Conservation (phyloP, 2,888 invertebrate species). For the Synergus gifuensis region DNA sequence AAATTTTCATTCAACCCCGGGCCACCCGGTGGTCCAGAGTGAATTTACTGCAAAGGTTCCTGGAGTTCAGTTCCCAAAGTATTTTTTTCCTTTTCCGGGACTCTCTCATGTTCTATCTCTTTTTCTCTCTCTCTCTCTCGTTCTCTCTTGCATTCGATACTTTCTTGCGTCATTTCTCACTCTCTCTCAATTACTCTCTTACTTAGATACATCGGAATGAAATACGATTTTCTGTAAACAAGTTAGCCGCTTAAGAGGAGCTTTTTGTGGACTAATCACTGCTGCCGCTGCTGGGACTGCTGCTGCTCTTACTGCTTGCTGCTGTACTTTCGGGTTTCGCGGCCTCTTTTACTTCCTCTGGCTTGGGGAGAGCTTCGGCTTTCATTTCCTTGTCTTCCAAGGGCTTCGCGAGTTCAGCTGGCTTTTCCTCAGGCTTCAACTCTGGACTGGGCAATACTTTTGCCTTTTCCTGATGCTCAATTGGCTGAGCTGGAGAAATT, state of each 20-base stretch:
- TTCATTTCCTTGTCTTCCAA: constrained; percentile 70
- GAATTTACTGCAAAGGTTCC: constrained; percentile 35
- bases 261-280: constrained; percentile 53
- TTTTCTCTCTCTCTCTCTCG: constrained; percentile 41
- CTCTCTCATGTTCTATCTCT: constrained; percentile 45
- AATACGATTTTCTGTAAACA: constrained; percentile 57
- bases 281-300: constrained; percentile 48
- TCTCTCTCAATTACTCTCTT: constrained; percentile 63
- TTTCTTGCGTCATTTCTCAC: constrained; percentile 56
- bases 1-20: neutral
- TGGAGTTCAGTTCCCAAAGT: constrained; percentile 32
- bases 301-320: constrained; percentile 57
- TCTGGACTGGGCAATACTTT: constrained; percentile 53
- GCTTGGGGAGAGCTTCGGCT: constrained; percentile 72
- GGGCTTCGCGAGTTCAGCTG: constrained; percentile 27
- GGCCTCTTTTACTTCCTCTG: constrained; percentile 67
- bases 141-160: constrained; percentile 56
- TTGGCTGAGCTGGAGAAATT: neutral
- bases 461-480: constrained; percentile 44
- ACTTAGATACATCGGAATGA: constrained; percentile 61
- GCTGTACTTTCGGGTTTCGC: constrained; percentile 45
- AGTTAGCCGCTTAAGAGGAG: constrained; percentile 63
- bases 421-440: constrained; percentile 47
- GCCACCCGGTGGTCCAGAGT: neutral
- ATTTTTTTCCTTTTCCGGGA: constrained; percentile 51